Evolutionary conservation across 2,113 vertebrate species (phyloP), one percentile per base, ranked within the genome.

Genomic region (Holacanthus passer): DNA sequence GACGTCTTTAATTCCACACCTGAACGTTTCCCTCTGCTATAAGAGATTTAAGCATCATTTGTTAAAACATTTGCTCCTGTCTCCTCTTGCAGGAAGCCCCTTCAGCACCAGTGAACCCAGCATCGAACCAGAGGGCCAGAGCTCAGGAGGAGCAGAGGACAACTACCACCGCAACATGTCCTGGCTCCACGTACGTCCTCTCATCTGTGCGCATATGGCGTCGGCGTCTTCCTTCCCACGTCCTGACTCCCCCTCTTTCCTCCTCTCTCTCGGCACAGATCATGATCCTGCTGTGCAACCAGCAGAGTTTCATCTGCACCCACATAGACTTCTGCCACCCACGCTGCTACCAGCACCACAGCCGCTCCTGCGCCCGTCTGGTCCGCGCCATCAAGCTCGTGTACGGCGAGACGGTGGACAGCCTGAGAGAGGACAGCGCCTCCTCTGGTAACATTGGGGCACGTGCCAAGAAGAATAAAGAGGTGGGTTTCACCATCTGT

Each of bases 81-180:
- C 45, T 81, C 22, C 31, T 47, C 22, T 69, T 84, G 65, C 73
- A 99, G 98, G 98, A 66, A 99, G 98, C 79, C 97, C 98, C 31
- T 98, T 98, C 95, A 99, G 98, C 58, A 95, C 98, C 39, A 99
- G 98, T 0, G 98, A 99, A 32, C 98, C 98, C 90, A 99, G 98
- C 91, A 99, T 99, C 69, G 98, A 99, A 85, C 98, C 98, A 0
- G 98, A 99, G 84, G 97, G 97, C 56, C 95, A 95, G 89, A 94
- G 97, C 79, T 95, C 93, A 67, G 96, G 96, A 22, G 96, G 98
- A 75, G 73, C 91, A 0, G 98, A 99, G 89, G 98, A 99, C 73
- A 99, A 98, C 86, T 99, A 99, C 81, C 98, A 99, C 69, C 95
- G 96, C 70, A 99, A 97, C 92, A 99, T 99, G 98, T 98, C 98